These are phyloP conservation scores for Diaphora mendica DNA, from an alignment of 2,888 invertebrate genomes.

Conservation along the genomic window DNA sequence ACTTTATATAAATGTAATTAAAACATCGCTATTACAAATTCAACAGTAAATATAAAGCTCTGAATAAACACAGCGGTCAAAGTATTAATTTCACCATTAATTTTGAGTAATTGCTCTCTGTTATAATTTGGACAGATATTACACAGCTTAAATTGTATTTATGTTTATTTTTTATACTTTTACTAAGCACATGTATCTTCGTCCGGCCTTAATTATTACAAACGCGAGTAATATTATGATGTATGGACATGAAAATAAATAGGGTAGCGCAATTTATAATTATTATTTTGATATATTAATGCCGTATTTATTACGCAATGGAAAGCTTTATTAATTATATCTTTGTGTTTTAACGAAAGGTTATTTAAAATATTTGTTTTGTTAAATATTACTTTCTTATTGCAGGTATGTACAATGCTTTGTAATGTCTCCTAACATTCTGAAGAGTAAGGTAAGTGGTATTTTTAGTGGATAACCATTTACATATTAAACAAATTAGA, in stretches of 20 bases:
- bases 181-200: slow-evolving; percentile 71
- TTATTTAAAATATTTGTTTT: slow-evolving; percentile 19
- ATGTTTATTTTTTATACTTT: slow-evolving; percentile 71
- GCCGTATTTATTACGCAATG: slow-evolving; percentile 51
- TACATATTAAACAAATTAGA: neutral
- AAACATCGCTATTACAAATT: slow-evolving; percentile 64
- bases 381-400: slow-evolving; percentile 39
- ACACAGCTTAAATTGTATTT: slow-evolving; percentile 79
- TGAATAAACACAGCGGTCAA: slow-evolving; percentile 83
- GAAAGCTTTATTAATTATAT: slow-evolving; percentile 54
- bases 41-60: slow-evolving; percentile 74
- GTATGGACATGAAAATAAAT: slow-evolving; percentile 76
- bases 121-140: slow-evolving; percentile 80
- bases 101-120: slow-evolving; percentile 81
- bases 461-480: neutral
- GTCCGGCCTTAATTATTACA: slow-evolving; percentile 75
- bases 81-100: slow-evolving; percentile 86
- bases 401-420: slow-evolving; percentile 71
- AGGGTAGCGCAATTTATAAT: slow-evolving; percentile 66
- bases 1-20: slow-evolving; percentile 57
- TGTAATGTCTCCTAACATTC: neutral
- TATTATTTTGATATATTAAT: slow-evolving; percentile 65
- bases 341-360: slow-evolving; percentile 18
- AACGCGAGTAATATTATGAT: slow-evolving; percentile 74
- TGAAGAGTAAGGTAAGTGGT: slow-evolving; percentile 31